These are phyloP conservation scores for Eudemis profundana DNA, from an alignment of 2,888 invertebrate species.

Conservation along the genomic window DNA sequence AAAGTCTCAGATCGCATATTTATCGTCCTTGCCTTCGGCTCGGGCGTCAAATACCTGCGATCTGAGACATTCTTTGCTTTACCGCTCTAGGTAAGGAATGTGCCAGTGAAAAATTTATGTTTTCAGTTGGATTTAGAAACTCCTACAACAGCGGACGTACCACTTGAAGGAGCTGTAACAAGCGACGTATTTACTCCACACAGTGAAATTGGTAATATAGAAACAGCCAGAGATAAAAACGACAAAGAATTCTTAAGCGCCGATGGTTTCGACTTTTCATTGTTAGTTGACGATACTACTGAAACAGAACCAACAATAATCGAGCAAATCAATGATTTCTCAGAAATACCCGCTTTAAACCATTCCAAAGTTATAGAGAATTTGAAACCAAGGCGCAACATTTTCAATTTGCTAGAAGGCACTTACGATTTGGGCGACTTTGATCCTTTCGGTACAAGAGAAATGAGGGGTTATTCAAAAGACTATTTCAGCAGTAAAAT, in stretches of 20 bases:
- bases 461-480: slow-evolving; percentile 59
- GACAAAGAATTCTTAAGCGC: slow-evolving; percentile 69
- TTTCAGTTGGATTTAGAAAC: slow-evolving; percentile 80
- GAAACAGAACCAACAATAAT: slow-evolving; percentile 58
- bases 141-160: slow-evolving; percentile 80
- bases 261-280: slow-evolving; percentile 75
- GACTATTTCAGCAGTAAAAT: slow-evolving; percentile 66
- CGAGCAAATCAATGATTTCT: slow-evolving; percentile 53
- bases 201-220: slow-evolving; percentile 64
- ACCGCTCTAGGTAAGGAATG: too few species aligned
- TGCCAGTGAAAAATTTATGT: slow-evolving; percentile 3
- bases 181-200: slow-evolving; percentile 69
- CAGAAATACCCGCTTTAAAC: slow-evolving; percentile 65
- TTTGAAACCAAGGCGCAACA: slow-evolving; percentile 58
- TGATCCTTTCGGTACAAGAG: slow-evolving; percentile 77
- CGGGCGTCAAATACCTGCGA: too few species aligned
- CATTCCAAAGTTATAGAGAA: slow-evolving; percentile 49
- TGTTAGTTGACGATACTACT: slow-evolving; percentile 71
- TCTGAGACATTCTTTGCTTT: too few species aligned
- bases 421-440: slow-evolving; percentile 76
- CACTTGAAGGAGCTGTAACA: slow-evolving; percentile 66
- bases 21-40: too few species aligned
- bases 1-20: too few species aligned
- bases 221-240: slow-evolving; percentile 56
- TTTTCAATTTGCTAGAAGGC: slow-evolving; percentile 80